Evolutionary conservation across 2,797 vertebrate species (phyloP), one percentile per base, ranked within the genome.

Genomic region (Hoplostethus mediterraneus): DNA sequence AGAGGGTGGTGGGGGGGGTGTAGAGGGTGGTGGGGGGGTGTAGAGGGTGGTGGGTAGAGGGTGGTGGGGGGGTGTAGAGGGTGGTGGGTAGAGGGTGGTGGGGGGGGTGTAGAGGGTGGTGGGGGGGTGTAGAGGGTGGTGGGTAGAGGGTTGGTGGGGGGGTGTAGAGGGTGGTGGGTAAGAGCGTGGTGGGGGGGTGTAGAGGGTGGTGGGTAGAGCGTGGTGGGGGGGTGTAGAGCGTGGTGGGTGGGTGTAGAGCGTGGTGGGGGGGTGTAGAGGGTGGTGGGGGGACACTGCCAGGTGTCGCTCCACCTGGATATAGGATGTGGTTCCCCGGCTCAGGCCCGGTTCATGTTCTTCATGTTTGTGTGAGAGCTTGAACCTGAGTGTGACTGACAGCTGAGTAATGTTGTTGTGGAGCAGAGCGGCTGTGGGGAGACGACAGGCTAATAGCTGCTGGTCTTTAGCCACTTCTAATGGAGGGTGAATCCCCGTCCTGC

Each of bases 381-480:
- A 57, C 44, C 12, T 1, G 42, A 60, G 52, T 48, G 64, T 68
- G 81, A 84, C 52, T 62, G 82, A 80, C 81, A 81, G 81, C 25
- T 38, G 69, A 80, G 58, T 77, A 62, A 79, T 64, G 68, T 44
- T 54, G 80, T 71, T 86, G 53, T 53, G 59, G 73, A 67, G 21
- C 21, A 28, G 51, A 69, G 66, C 14, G 6, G 80, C 75, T 67
- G 55, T 42, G 1, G 55, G 72, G 79, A 82, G 85, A 84, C 72
- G 17, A 58, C 78, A 44, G 80, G 69, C 86, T 90, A 88, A 90
- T 87, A 81, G 86, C 85, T 64, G 81, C 83, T 90, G 89, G 86
- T 89, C 87, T 83, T 88, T 58, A 83, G 77, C 67, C 76, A 57
- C 75, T 77, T 70, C 47, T 81, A 81, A 83, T 57, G 66, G 82